Conservation (phyloP, 2,797 vertebrate genomes). For the Borostomias antarcticus region DNA sequence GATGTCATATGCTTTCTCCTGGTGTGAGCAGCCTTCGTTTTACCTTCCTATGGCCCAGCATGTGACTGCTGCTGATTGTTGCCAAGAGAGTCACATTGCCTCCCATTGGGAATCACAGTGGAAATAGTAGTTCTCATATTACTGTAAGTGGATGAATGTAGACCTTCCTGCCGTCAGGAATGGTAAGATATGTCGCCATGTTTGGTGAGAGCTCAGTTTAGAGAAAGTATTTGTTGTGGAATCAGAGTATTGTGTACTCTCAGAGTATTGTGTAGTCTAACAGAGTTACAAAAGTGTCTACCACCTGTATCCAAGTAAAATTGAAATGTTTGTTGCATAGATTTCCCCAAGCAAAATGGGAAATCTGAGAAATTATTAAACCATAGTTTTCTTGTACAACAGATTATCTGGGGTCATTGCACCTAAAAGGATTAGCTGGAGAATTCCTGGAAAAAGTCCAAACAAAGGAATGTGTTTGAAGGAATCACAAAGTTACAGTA, state of each 20-base stretch:
- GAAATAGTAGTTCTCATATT: not conserved
- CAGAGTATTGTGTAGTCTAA: not conserved
- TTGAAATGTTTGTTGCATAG: not conserved
- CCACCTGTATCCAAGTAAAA: not conserved
- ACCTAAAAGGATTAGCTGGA: conserved; percentile 59
- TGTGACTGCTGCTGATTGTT: conserved; percentile 4
- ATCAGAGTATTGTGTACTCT: not conserved
- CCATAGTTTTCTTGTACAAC: conserved; percentile 27
- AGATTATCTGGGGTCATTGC: conserved; percentile 51
- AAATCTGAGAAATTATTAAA: not conserved
- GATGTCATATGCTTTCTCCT: not conserved
- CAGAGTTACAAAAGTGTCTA: not conserved
- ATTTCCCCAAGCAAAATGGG: not conserved
- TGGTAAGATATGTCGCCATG: not conserved
- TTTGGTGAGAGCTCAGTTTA: not conserved
- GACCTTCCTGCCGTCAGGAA: not conserved
- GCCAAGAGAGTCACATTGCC: not conserved
- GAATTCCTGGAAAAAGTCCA: conserved; percentile 48
- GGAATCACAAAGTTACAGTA: conserved; percentile 18
- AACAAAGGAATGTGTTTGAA: conserved; percentile 37
- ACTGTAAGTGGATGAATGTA: not conserved
- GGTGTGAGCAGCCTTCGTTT: not conserved
- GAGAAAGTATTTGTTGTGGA: not conserved
- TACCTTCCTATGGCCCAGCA: not conserved
- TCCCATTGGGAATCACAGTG: not conserved